Evolutionary conservation across 92 coral and sea anemone genomes (phyloP).

Genomic region (Umimayanthus kanabou): DNA sequence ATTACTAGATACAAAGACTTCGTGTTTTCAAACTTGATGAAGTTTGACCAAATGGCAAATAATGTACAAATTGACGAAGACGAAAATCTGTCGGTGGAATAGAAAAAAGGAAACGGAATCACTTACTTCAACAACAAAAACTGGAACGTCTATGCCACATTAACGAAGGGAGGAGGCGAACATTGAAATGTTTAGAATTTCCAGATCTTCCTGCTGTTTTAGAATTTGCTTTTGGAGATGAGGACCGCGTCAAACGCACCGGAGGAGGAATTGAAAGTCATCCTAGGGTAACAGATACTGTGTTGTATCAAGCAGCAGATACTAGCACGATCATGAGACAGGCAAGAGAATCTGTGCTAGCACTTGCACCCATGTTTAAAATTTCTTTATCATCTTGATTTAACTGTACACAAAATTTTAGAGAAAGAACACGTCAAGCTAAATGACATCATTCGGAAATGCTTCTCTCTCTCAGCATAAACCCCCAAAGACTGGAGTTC

Average conservation of each 20-base stretch:
- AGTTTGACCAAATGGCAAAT: slow-evolving; percentile 18
- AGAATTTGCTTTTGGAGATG: slow-evolving; percentile 53
- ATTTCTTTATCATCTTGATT: slow-evolving; percentile 60
- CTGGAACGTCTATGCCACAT: slow-evolving; percentile 52
- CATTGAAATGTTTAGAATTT: slow-evolving; percentile 53
- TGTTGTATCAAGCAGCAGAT: slow-evolving; percentile 42
- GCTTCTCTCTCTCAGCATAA: slow-evolving; percentile 66
- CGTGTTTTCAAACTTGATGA: slow-evolving; percentile 5
- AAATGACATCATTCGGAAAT: slow-evolving; percentile 71
- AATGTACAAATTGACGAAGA: slow-evolving; percentile 12
- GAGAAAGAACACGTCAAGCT: slow-evolving; percentile 64
- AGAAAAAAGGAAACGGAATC: slow-evolving; percentile 39
- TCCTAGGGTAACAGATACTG: slow-evolving; percentile 43
- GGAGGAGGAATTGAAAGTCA: slow-evolving; percentile 62
- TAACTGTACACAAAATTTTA: slow-evolving; percentile 65
- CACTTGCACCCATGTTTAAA: slow-evolving; percentile 53
- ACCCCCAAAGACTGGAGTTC: slow-evolving; percentile 68
- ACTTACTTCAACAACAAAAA: slow-evolving; percentile 55
- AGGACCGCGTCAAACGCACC: slow-evolving; percentile 25
- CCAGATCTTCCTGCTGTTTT: slow-evolving; percentile 47
- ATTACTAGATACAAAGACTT: neutral
- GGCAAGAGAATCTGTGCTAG: slow-evolving; percentile 56
- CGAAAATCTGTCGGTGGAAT: slow-evolving; percentile 22
- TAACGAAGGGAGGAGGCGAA: slow-evolving; percentile 45
- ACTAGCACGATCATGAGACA: slow-evolving; percentile 42